Percentiles rank a stretch among this genome's conserved stretches.
Conservation (phyloP, 2,888 invertebrate species). For the Digitonthophagus gazella region DNA sequence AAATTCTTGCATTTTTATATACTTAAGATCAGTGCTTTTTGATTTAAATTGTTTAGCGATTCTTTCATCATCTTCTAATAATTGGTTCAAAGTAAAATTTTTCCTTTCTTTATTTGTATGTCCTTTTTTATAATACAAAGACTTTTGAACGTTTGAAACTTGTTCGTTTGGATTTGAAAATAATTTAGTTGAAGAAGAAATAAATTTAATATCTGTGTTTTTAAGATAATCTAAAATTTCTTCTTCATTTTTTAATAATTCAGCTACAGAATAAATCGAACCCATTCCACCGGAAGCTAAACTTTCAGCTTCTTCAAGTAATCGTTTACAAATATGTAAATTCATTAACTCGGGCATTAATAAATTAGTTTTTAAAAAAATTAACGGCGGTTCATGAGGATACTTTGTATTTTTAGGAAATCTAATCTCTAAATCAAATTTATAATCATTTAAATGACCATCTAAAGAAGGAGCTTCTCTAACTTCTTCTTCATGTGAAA, state of each 20-base stretch:
- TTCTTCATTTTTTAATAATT: conserved; percentile 68
- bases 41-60: conserved; percentile 62
- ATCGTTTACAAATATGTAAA: conserved; percentile 63
- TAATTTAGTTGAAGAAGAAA: conserved; percentile 56
- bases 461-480: conserved; percentile 42
- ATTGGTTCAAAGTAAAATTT: conserved; percentile 55
- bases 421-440: conserved; percentile 70
- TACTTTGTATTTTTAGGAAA: conserved; percentile 70
- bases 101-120: conserved; percentile 57
- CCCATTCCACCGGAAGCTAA: conserved; percentile 69
- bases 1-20: conserved; percentile 63
- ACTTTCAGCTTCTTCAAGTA: conserved; percentile 66
- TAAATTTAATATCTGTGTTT: conserved; percentile 60
- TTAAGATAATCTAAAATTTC: conserved; percentile 62
- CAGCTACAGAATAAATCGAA: conserved; percentile 69
- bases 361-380: conserved; percentile 66
- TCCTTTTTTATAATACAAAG: conserved; percentile 67
- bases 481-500: conserved; percentile 61
- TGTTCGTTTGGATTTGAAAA: conserved; percentile 44
- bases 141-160: conserved; percentile 39
- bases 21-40: conserved; percentile 61
- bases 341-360: conserved; percentile 64
- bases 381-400: conserved; percentile 70
- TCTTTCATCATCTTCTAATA: conserved; percentile 61
- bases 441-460: conserved; percentile 50